Conservation (phyloP, 2,113 vertebrate genomes). For the Recurvirostra avosetta region DNA sequence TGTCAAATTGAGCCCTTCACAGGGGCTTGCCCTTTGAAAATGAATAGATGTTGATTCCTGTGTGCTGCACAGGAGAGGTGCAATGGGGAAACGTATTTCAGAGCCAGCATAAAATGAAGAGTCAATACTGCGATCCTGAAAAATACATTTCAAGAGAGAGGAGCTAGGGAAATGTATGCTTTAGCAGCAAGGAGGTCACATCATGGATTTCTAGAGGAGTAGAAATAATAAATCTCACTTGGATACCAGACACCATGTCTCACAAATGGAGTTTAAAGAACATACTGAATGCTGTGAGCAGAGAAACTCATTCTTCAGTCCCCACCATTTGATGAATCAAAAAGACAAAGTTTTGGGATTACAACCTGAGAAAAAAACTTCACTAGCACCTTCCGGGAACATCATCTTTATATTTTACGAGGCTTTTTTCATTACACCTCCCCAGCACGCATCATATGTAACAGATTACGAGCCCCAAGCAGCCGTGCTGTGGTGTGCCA, state of each 20-base stretch:
- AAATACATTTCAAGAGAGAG: not conserved
- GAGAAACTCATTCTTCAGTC: not conserved
- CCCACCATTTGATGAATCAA: not conserved
- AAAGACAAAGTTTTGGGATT: not conserved
- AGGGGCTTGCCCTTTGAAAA: not conserved
- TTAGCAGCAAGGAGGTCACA: not conserved
- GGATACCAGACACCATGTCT: not conserved
- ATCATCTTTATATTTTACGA: not conserved
- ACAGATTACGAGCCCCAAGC: rapidly evolving
- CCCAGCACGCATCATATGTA: not conserved
- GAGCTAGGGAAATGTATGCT: not conserved
- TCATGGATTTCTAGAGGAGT: not conserved
- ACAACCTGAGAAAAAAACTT: not conserved
- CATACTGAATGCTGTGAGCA: not conserved
- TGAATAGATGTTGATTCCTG: not conserved
- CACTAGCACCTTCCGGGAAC: not conserved
- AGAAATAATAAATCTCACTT: slow-evolving; percentile 27
- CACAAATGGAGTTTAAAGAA: not conserved
- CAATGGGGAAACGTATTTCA: not conserved
- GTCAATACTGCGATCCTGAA: not conserved
- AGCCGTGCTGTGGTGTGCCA: rapidly evolving
- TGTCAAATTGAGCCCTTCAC: not conserved
- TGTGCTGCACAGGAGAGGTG: not conserved
- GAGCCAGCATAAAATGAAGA: not conserved
- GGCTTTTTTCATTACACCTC: not conserved